Evolutionary conservation across 2,113 vertebrate species (phyloP), one percentile per base, ranked within the genome.

Genomic region (Cynopterus brachyotis): DNA sequence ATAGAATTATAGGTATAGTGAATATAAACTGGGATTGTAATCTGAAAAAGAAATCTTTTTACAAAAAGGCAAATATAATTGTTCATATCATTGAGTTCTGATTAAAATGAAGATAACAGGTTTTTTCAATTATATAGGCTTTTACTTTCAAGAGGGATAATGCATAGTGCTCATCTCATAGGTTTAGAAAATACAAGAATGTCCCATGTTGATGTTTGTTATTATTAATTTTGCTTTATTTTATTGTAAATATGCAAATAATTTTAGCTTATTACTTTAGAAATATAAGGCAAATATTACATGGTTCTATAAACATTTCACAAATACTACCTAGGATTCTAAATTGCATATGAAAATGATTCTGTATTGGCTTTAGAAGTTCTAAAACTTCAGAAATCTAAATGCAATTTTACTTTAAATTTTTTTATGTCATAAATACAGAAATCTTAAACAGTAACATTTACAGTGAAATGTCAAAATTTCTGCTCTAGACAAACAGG

Each of bases 381-480:
- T 81, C 30, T 76, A 93, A 67, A 30, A 81, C 37, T 72, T 93
- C 16, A 88, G 26, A 84, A 64, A 55, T 53, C 9, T 92, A 47
- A 94, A 78, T 72, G 11, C 2, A 76, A 66, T 81, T 93, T 93
- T 70, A 32, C n/a, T 81, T 37, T 70, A 53, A 89, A n/a, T 75
- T 91, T 9, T 64, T 82, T 88, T 6, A 32, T 76, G 13, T 84
- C 16, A 59, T n/a, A 88, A 75, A 35, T 92, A 28, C 3, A 84
- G 17, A 75, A 64, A 60, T 85, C 26, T 73, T 89, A 86, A 92
- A 70, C 0, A 28, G 10, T 20, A 91, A 26, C 9, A 90, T 75
- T 67, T 93, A 76, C 57, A 26, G 37, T 67, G 7, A 91, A 96
- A 91, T 82, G 78, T 95, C 64, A 95, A 80, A 94, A 62, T 57